A percentile compares a stretch with the other conserved stretches of the same genome.
These are phyloP conservation scores for Caenorhabditis remanei DNA, from an alignment of 1,140 invertebrate species.

Conservation along the genomic window DNA sequence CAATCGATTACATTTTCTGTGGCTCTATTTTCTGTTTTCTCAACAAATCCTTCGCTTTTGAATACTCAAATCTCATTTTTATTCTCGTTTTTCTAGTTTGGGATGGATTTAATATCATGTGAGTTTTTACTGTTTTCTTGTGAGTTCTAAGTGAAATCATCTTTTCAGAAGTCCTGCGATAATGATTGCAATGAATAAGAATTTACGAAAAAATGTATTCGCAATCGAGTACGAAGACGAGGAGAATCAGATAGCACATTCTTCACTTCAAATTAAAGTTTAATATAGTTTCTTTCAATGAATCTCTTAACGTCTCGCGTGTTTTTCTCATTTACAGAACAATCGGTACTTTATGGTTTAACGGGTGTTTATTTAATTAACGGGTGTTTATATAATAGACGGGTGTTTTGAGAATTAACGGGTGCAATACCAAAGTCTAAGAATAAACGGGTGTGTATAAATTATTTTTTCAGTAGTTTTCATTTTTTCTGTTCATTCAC, in stretches of 20 bases:
- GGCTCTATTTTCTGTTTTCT: not conserved
- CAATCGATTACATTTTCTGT: not conserved
- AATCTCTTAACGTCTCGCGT: too few species aligned
- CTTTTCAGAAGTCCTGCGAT: not conserved
- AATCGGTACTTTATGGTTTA: too few species aligned
- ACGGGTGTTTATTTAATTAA: too few species aligned
- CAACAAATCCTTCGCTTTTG: not conserved
- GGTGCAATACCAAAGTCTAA: too few species aligned
- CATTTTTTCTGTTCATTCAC: too few species aligned
- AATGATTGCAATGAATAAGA: not conserved
- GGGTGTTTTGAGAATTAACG: too few species aligned
- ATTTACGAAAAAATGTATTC: not conserved
- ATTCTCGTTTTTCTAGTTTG: not conserved
- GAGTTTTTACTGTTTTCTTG: not conserved
- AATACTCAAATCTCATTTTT: constrained; percentile 1
- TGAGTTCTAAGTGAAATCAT: not conserved
- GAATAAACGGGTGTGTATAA: too few species aligned
- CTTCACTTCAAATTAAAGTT: too few species aligned
- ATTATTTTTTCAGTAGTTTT: too few species aligned
- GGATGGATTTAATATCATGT: constrained; percentile 39
- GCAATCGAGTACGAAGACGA: not conserved
- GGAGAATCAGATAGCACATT: not conserved
- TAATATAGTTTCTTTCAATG: too few species aligned
- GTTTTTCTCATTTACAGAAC: too few species aligned
- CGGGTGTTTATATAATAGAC: too few species aligned